Evolutionary conservation across 2,797 vertebrate genomes (phyloP).

Genomic region (Phalloptychus januarius): DNA sequence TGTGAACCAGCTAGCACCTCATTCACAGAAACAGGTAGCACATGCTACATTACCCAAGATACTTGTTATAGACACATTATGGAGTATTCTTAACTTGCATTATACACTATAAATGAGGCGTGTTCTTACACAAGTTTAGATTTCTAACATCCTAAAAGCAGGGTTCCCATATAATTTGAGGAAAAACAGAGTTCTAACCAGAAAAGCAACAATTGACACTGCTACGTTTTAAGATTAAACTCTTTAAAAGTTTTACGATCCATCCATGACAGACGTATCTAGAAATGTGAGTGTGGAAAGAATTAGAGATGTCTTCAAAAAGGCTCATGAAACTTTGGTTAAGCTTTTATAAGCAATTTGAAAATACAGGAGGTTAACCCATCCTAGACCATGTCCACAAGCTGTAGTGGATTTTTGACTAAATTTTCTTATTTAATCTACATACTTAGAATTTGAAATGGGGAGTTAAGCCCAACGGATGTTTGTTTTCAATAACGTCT

Average conservation of each 20-base stretch:
- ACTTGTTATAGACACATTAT: background rate
- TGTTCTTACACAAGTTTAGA: background rate
- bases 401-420: background rate
- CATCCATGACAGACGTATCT: background rate
- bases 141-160: background rate
- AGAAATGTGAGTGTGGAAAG: background rate
- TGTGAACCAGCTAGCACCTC: background rate
- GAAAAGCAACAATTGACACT: too few species aligned
- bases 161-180: background rate
- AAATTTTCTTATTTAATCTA: background rate
- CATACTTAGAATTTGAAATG: background rate
- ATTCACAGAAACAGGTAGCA: slow-evolving; percentile 19
- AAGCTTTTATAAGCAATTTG: background rate
- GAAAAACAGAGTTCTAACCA: too few species aligned
- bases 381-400: background rate
- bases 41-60: background rate
- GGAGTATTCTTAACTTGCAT: background rate
- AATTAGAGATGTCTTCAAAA: background rate
- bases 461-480: background rate
- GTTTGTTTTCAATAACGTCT: background rate
- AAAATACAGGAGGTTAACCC: background rate
- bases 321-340: background rate
- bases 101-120: background rate
- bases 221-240: too few species aligned
- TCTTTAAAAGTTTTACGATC: background rate